Evolutionary conservation across 2,113 vertebrate genomes (phyloP), one percentile per base, ranked within the genome.

Genomic region (Hypanus sabinus): DNA sequence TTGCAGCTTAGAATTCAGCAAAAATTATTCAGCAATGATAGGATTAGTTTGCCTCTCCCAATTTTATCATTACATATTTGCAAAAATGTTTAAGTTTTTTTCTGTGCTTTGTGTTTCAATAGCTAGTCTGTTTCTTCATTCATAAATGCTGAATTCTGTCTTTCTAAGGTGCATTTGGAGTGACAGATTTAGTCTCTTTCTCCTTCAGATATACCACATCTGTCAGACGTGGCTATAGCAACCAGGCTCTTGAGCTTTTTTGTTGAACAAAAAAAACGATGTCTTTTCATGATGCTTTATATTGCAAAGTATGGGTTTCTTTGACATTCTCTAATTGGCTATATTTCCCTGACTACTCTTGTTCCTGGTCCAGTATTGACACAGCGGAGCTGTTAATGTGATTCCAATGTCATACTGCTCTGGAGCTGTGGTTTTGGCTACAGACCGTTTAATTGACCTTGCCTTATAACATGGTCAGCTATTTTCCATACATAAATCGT

Each of bases 41-140:
- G 65, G 85, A 90, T 65, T 90, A 65, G 60, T 18, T 68, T 14
- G 60, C 18, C 85, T 90, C 60, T 90, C 62, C 16, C 57, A 65
- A 90, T 90, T 90, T 90, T 65, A 20, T 65, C 85, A 65, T 65
- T 90, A 33, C 60, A 90, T 90, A 33, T 90, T 90, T 90, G 14
- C 60, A 90, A 90, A 68, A 90, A 9, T 83, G 80, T 38, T 81
- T 38, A 83, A 30, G 12, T 33, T 12, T 65, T 90, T 30, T 55
- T 90, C 65, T 12, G 65, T 65, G 60, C 60, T 90, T 90, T 8
- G 7, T 5, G 16, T 90, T 65, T 90, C 60, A n/a, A 65, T 62
- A 36, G 85, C 60, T 90, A 33, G 60, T 18, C 60, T 68, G 85
- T n/a, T 68, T 8, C 85, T 90, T 90, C 85, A 90, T 65, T 90